A percentile compares a stretch with the other conserved stretches of the same genome.
Evolutionary conservation across 2,113 vertebrate genomes (phyloP).

Genomic region (Mesocricetus auratus): DNA sequence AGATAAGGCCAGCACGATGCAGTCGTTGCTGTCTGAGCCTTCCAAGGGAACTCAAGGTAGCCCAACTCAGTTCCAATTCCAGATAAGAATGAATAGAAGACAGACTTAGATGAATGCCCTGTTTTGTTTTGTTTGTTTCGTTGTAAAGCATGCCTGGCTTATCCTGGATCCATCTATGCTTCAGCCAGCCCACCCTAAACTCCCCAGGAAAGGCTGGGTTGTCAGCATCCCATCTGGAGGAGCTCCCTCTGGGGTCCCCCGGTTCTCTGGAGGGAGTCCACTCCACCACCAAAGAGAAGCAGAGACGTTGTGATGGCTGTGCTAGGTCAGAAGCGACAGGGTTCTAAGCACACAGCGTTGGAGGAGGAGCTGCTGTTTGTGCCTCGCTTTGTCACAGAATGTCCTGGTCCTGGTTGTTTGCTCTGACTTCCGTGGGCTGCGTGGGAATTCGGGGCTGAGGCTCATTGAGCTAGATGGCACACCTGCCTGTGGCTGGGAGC

Average conservation of each 20-base stretch:
- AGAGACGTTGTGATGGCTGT: accelerated
- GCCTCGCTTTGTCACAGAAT: background rate
- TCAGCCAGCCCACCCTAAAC: background rate
- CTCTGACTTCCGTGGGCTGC: background rate
- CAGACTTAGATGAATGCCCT: too few relatives aligned
- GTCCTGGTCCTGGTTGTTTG: background rate
- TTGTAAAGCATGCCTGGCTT: background rate
- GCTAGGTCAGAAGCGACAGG: background rate
- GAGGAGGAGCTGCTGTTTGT: background rate
- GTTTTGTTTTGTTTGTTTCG: background rate
- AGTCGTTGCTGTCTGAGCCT: accelerated
- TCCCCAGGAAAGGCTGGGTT: too few relatives aligned
- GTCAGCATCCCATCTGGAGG: too few relatives aligned
- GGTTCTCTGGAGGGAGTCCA: background rate
- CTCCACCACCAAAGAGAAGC: background rate
- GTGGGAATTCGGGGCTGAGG: background rate
- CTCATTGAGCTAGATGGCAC: background rate
- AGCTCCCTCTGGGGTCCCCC: accelerated
- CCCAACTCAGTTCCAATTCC: background rate
- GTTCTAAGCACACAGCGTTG: background rate
- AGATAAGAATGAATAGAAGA: background rate
- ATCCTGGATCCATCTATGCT: background rate
- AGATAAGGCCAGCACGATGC: background rate
- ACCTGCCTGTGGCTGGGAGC: background rate
- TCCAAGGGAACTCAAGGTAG: background rate